Evolutionary conservation across 2,888 invertebrate genomes (phyloP).

Genomic region (Lasioglossum lativentre): DNA sequence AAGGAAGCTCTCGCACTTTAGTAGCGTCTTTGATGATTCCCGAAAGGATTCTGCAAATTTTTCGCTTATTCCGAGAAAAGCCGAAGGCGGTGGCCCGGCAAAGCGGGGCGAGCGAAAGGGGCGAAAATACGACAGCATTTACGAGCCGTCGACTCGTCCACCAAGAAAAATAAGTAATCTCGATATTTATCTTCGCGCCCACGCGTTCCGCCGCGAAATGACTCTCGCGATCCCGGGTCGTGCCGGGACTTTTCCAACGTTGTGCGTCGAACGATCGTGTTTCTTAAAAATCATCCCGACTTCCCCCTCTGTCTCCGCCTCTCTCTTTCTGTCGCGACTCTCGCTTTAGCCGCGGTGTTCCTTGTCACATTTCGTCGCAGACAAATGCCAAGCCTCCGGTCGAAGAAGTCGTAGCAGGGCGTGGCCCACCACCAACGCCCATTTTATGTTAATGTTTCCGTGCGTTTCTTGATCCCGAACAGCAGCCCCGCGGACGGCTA

Average conservation of each 20-base stretch:
- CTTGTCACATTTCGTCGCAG: slow-evolving; percentile 66
- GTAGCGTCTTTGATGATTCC: slow-evolving; percentile 7
- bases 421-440: slow-evolving; percentile 80
- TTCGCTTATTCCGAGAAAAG: slow-evolving; percentile 54
- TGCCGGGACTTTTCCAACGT: slow-evolving; percentile 60
- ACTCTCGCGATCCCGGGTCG: slow-evolving; percentile 33
- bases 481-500: slow-evolving; percentile 39
- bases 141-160: slow-evolving; percentile 70
- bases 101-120: slow-evolving; percentile 45
- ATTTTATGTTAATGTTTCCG: slow-evolving; percentile 80
- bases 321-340: neutral
- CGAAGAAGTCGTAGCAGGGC: slow-evolving; percentile 66
- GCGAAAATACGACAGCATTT: slow-evolving; percentile 74
- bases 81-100: slow-evolving; percentile 20
- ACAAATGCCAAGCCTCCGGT: slow-evolving; percentile 74
- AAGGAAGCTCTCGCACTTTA: neutral
- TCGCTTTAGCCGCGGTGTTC: neutral
- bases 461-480: slow-evolving; percentile 44
- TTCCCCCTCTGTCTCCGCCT: slow-evolving; percentile 5
- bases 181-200: slow-evolving; percentile 79
- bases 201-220: slow-evolving; percentile 42
- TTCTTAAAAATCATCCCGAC: slow-evolving; percentile 17
- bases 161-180: slow-evolving; percentile 75
- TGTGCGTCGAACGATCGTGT: slow-evolving; percentile 54
- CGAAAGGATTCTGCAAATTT: slow-evolving; percentile 47